Evolutionary conservation across 1,140 invertebrate genomes (phyloP), one percentile per base, ranked within the genome.

Genomic region (Diorhabda elongata): DNA sequence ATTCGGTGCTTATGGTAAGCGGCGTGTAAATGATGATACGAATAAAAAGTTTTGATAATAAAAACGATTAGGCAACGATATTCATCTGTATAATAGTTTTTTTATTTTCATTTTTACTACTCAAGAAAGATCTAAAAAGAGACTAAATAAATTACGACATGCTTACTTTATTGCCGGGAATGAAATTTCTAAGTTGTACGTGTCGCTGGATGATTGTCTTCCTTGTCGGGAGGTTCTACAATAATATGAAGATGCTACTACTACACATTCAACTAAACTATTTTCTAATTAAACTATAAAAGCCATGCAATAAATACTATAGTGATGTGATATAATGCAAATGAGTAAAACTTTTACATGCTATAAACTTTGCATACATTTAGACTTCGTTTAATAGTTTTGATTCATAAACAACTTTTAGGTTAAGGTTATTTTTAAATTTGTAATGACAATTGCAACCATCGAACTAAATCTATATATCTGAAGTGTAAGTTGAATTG

Each of bases 81-180:
- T n/a, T 4, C 2, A 64, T 57, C 26, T 64, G n/a, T 26, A 26
- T 26, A 60, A 8, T 60, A 60, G 1, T 60, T 9, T 60, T 8
- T n/a, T 6, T 6, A 9, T 60, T 60, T 8, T 60, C 6, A 60
- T 8, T 26, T 41, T n/a, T n/a, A n/a, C 6, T 60, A 41, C 5
- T 60, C 8, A 26, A 60, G 6, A 60, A n/a, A n/a, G 5, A n/a
- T 41, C 58, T 64, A 47, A 56, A 41, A 65, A 63, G 26, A 26
- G 26, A 26, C 26, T 26, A 26, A 26, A 26, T 26, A 52, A 52
- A 63, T 43, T 73, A 73, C 64, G 58, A 73, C 59, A 77, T 78
- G 89, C 92, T 93, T 91, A 95, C 93, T 93, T 94, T 84, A 94
- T 88, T 75, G 93, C 90, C 76, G 92, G 93, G 87, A 96, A 96